phyloP scores from a whole-genome alignment of 2,888 invertebrate genomes.

The Tenthredo scrophulariae region DNA sequence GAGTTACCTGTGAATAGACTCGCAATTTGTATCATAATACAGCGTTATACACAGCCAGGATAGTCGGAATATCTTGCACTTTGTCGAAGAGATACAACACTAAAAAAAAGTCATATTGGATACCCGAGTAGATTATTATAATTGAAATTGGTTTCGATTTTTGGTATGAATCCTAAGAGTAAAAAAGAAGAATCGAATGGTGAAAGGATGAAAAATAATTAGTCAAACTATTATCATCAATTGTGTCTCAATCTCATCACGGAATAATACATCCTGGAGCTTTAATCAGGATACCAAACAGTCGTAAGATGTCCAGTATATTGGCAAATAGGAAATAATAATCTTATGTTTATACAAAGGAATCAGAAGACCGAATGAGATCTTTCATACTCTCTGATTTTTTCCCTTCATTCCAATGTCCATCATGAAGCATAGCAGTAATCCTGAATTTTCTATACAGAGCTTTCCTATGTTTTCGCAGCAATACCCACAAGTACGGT shows the following conservation, averaged over 20 bases:
- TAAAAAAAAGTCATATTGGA: background rate
- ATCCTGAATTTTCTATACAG: background rate
- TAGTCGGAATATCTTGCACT: background rate
- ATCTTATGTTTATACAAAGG: background rate
- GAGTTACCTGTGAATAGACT: background rate
- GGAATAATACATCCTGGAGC: background rate
- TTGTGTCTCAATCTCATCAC: background rate
- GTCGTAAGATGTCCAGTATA: background rate
- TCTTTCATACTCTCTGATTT: background rate
- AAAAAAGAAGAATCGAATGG: background rate
- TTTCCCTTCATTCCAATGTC: background rate
- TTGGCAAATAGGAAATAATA: background rate
- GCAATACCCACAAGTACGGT: background rate
- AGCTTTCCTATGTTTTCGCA: conserved; percentile 9
- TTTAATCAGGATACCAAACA: background rate
- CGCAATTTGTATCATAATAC: background rate
- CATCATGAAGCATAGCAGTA: background rate
- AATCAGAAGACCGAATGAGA: background rate
- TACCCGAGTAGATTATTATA: background rate
- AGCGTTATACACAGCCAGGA: background rate
- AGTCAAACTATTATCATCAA: background rate
- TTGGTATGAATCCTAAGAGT: too few relatives aligned
- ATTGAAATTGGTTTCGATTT: too few relatives aligned
- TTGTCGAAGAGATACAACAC: background rate
- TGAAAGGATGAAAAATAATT: background rate